Conservation (phyloP, 2,113 vertebrate genomes). For the Fukomys damarensis region DNA sequence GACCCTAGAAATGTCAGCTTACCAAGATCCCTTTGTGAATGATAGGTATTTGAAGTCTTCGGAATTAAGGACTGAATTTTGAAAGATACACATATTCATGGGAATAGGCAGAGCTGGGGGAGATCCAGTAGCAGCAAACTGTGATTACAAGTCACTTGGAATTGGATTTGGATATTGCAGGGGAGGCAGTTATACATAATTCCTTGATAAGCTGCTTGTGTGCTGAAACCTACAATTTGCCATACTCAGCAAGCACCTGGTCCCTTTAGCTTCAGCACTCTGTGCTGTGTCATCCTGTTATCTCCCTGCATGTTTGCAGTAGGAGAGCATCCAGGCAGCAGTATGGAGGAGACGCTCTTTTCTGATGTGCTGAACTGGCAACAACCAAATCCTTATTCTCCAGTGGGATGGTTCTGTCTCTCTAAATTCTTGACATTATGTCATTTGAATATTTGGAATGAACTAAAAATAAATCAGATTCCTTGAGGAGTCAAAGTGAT, state of each 20-base stretch:
- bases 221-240: not conserved
- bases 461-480: not conserved
- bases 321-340: not conserved
- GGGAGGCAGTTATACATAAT: not conserved
- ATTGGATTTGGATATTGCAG: not conserved
- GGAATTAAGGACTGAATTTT: constrained; percentile 26
- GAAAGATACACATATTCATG: constrained; percentile 51
- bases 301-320: not conserved
- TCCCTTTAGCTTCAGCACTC: not conserved
- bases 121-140: not conserved
- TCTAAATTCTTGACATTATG: not conserved
- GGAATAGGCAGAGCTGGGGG: not conserved
- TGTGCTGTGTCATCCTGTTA: not conserved
- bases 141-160: not conserved
- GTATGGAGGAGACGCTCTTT: not conserved
- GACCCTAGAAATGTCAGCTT: constrained; percentile 50
- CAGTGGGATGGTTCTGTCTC: not conserved
- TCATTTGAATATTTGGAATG: not conserved
- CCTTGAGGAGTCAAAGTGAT: not conserved
- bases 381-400: not conserved
- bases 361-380: not conserved
- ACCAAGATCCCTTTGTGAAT: constrained; percentile 66
- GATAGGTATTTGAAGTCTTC: constrained; percentile 64
- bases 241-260: not conserved
- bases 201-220: not conserved